phyloP scores from a whole-genome alignment of 2,113 vertebrate species.

The Ceyx margarethae region DNA sequence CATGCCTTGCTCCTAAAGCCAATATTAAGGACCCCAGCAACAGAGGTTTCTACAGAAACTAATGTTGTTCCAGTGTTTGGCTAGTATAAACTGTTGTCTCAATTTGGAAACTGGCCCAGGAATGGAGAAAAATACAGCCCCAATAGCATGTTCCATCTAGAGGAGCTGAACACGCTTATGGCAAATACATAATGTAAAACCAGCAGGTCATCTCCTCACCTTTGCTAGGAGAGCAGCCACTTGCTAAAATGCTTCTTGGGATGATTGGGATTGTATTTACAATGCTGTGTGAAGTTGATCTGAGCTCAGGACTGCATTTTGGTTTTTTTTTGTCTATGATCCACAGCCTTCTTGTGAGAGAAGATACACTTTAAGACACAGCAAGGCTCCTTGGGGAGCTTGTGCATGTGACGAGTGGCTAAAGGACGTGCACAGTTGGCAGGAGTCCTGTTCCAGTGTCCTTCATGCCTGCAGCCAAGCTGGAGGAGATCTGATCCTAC shows the following conservation, averaged over 20 bases:
- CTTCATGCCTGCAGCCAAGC: background rate
- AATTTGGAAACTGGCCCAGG: background rate
- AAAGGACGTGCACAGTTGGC: fast-evolving
- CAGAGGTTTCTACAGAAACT: background rate
- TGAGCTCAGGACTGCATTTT: background rate
- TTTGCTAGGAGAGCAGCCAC: background rate
- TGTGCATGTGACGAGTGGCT: background rate
- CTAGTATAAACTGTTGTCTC: background rate
- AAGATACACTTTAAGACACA: fast-evolving
- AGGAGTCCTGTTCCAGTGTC: background rate
- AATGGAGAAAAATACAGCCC: background rate
- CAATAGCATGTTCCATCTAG: background rate
- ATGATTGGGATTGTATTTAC: background rate
- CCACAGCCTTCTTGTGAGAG: background rate
- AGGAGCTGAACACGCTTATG: background rate
- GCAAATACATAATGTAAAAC: background rate
- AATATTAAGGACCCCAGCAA: background rate
- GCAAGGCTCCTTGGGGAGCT: fast-evolving
- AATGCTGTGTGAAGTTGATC: background rate
- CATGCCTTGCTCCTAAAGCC: background rate
- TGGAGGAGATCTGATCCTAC: background rate
- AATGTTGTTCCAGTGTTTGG: background rate
- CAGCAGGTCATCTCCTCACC: background rate
- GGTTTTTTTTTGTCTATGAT: background rate
- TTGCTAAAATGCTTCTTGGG: background rate